Base-by-base conservation (phyloP, 2,797 vertebrate species). In the Anomalospiza imberbis region DNA sequence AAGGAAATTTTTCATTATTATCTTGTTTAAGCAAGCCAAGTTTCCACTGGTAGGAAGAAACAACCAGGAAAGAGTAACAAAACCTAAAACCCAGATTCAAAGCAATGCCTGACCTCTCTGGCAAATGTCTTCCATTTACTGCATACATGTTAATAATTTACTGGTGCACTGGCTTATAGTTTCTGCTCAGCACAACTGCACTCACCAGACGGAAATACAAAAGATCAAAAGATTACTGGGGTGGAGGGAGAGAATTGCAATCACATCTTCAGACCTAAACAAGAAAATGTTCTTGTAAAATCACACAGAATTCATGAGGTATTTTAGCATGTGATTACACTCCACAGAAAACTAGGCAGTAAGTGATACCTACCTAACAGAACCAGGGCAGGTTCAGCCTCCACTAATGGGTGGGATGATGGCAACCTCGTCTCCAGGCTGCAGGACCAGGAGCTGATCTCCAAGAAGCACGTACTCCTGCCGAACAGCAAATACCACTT, bases 341-440 rank as follows among this genome's bases (percentile, higher is more conserved):
- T 74, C 53, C 44, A 38, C 1, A 86, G 42, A 5, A 83, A 71
- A 67, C 22, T 17, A 66, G 72, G 47, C 58, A 95, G 32, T 10
- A 77, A 83, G 40, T 13, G 17, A 62, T 53, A 96, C 95, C 10
- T 93, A 97, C 98, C 86, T 60, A 74, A 60, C 6, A 60, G 50
- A 68, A n/a, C 19, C 7, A 44, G 38, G 47, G 36, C 26, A 63
- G 24, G 48, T 18, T 96, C 98, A 99, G 31, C 99, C 99, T 93
- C 99, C 99, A 22, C 99, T 99, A 60, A 99, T 98, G 1, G 99
- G 99, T 28, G 99, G 99, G 75, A 99, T 99, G 86, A 99, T 94
- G 3, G 99, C 99, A n/a, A 99, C 97, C 97, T 99, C 99, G 78
- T 99, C 99, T 34, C 99, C 98, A 9, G 98, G 95, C 13, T 94